These are phyloP conservation scores for Diarsia brunnea DNA, from an alignment of 2,888 invertebrate genomes.

Conservation along the genomic window DNA sequence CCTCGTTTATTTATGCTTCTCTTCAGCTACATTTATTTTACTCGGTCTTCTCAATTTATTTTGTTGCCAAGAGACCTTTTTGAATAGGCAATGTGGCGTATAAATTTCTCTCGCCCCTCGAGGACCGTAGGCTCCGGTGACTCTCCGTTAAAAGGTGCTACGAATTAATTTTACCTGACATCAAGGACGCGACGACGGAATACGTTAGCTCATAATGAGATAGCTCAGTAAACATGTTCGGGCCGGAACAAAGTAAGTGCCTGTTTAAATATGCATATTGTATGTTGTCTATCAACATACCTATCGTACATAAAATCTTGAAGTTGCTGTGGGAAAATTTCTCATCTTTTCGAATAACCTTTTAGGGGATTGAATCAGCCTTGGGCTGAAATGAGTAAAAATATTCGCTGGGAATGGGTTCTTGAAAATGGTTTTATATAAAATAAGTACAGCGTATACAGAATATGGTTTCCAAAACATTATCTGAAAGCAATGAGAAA, in stretches of 20 bases:
- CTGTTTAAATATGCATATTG: constrained; percentile 73
- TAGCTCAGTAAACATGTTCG: constrained; percentile 78
- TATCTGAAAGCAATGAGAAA: background rate
- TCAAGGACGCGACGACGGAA: constrained; percentile 81
- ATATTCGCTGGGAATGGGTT: constrained; percentile 34
- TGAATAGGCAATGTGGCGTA: constrained; percentile 88
- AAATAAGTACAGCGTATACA: background rate
- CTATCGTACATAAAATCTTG: constrained; percentile 58
- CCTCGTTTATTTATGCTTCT: constrained; percentile 72
- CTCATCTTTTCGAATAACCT: constrained; percentile 43
- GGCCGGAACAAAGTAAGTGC: constrained; percentile 69
- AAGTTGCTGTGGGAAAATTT: constrained; percentile 39
- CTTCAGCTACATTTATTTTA: constrained; percentile 77
- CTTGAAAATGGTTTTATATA: constrained; percentile 17
- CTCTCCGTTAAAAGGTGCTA: constrained; percentile 84
- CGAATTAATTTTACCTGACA: constrained; percentile 88
- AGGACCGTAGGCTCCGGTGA: constrained; percentile 78
- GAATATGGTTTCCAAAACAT: background rate
- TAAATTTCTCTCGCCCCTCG: constrained; percentile 83
- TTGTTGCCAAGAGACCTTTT: constrained; percentile 84
- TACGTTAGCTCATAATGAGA: constrained; percentile 83
- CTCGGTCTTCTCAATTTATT: constrained; percentile 82
- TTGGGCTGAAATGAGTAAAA: constrained; percentile 31
- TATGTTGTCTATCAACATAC: constrained; percentile 67
- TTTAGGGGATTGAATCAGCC: constrained; percentile 42